Evolutionary conservation across 2,113 vertebrate species (phyloP), one percentile per base, ranked within the genome.

Genomic region (Lamprotornis superbus): DNA sequence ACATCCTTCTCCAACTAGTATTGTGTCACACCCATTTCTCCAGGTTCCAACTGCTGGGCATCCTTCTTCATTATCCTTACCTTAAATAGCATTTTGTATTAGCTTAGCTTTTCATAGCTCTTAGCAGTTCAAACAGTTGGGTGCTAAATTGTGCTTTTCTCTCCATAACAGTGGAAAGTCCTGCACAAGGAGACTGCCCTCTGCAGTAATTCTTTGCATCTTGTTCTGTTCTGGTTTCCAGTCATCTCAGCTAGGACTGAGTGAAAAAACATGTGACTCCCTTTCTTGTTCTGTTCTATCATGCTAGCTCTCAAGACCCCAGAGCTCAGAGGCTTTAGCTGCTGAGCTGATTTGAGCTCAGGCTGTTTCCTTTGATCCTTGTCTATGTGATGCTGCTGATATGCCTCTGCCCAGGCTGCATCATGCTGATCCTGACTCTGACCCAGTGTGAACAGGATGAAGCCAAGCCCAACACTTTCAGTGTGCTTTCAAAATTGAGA

Each of bases 401-500:
- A 24, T 9, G 12, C 18, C 13, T 49, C 53, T 71, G 16, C 25
- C 15, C 4, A 57, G 23, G 4, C 10, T 2, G 12, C 9, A 68
- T 17, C 24, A 23, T 28, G 21, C 44, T 91, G 50, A 49, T 35
- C 15, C 7, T 59, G 33, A 25, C 8, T 21, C 22, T 50, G 27
- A 63, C 5, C 15, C 0, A 0, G 1, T 15, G 17, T 1, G 0
- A 75, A 39, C 0, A 47, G 22, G 42, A 46, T 31, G 15, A 67
- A 87, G 44, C 5, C 39, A 78, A 75, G 16, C 17, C 40, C 27
- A 16, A n/a, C 11, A 25, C 6, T 30, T 64, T 25, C 23, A 28
- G 3, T 73, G 16, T 20, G 11, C n/a, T 71, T 78, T 68, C n/a
- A 30, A 4, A 40, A n/a, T 14, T 75, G 65, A 74, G 23, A 40